Evolutionary conservation across 64 coral and sea anemone species (phyloP), one percentile per base, ranked within the genome.

Genomic region (Actinia tenebrosa): DNA sequence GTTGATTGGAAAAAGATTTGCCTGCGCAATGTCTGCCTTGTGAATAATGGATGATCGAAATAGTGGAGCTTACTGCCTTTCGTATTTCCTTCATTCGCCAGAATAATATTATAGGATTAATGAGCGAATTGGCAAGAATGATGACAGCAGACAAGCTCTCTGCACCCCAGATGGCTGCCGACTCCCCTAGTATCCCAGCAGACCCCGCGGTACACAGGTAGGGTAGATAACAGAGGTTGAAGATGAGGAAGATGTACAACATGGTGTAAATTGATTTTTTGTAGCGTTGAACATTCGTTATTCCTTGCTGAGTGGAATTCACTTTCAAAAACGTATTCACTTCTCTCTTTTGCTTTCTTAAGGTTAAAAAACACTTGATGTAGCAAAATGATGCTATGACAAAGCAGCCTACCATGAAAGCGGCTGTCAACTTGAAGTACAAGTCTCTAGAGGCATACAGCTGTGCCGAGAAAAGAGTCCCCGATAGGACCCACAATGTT

Each of bases 21-120:
- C 47, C 47, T 50, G 47, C 3, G 47, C 47, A 2, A 8, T 8
- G 47, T 50, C 47, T 50, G 4, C 47, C 47, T 4, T 50, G 3
- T 4, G 47, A 50, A 50, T 50, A 8, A 50, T 50, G 47, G 47
- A 50, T 8, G 47, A 50, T 4, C 47, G 47, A 50, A 50, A 50
- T 50, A 50, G 47, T 50, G 7, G 47, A 4, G 47, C 7, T 50
- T 4, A 50, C 47, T 50, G 47, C 47, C 47, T 79, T 85, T 64
- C 89, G 71, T 19, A 91, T 77, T 50, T 91, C 89, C 1, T 60
- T 85, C 72, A 91, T 91, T 26, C 89, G 77, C 89, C 89, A 91
- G 62, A 87, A 91, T 59, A 87, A 87, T 60, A 91, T 85, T 42
- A 91, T 86, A 14, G 89, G 84, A 79, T 91, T 91, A 26, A 91